Evolutionary conservation across 35 echinoderm and acorn worm genomes (phyloP), one percentile per base, ranked within the genome.

Genomic region (Ophioderma brevispina): DNA sequence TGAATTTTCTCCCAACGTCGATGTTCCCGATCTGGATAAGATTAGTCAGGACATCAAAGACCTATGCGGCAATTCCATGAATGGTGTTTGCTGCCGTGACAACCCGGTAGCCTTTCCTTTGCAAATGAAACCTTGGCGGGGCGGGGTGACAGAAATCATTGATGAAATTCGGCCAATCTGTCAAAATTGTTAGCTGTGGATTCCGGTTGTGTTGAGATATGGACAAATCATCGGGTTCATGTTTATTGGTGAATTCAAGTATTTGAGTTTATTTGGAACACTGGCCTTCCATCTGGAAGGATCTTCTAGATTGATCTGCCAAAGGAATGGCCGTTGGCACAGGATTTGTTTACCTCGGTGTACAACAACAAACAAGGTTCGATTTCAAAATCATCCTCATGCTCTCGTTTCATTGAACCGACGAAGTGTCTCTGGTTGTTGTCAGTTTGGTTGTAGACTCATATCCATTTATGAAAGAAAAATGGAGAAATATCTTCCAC

Each of bases 121-220:
- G 92, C 92, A 30, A 84, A 90, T 40, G 77, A 94, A 13, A 85
- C 92, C 3, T 70, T 89, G n/a, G n/a, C n/a, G n/a, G n/a, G n/a
- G n/a, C 13, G 38, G 35, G 40, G 87, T 50, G 13, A 34, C 49
- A 19, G 33, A 31, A 8, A 80, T 35, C 10, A 50, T 85, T 35
- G 76, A 89, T 85, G 19, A 21, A 38, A 41, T 94, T 64, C 33
- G 35, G 37, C 64, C 89, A 77, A 1, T 79, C 64, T 23, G 87
- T 90, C 87, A 94, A 94, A 80, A 84, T 94, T 31, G 55, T 89
- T 31, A 94, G 81, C 30, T 94, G 92, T 86, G 92, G 92, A 36
- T 84, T 40, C 41, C 92, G 92, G 92, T 30, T 63, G 25, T 32
- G 76, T 94, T 17, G 82, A 84, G 10, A 90, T n/a, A 94, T 80